Evolutionary conservation across 2,797 vertebrate species (phyloP).

Genomic region (Meriones psammophilus): DNA sequence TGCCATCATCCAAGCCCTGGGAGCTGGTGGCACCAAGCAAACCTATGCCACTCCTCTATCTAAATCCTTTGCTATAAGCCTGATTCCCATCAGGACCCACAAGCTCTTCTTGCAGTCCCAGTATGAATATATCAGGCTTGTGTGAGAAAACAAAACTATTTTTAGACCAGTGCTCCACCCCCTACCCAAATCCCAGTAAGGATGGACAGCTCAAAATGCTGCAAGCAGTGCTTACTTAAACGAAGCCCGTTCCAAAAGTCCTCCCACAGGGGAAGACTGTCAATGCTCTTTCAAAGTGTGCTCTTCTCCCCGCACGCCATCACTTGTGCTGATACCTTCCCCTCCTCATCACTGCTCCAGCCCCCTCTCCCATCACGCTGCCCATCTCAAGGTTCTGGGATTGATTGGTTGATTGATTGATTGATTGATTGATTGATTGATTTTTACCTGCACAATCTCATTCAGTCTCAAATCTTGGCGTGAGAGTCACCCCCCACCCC

Average conservation of each 20-base stretch:
- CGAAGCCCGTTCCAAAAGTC: background rate
- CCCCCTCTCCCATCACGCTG: background rate
- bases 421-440: background rate
- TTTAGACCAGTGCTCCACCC: background rate
- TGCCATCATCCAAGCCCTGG: background rate
- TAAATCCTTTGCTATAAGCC: constrained; percentile 13
- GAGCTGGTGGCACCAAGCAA: background rate
- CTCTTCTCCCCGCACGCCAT: background rate
- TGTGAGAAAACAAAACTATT: background rate
- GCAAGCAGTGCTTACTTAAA: background rate
- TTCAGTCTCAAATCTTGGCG: background rate
- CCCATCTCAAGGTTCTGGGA: background rate
- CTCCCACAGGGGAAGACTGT: background rate
- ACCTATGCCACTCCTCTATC: background rate
- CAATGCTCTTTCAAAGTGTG: background rate
- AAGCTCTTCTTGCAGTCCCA: background rate
- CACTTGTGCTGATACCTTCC: too few species aligned
- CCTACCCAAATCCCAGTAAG: background rate
- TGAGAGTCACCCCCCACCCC: background rate
- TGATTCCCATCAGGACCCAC: background rate
- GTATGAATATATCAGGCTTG: background rate
- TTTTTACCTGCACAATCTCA: background rate
- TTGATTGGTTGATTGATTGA: background rate
- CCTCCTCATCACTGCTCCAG: background rate
- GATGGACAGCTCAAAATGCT: background rate